These are phyloP conservation scores for Alauda arvensis DNA, from an alignment of 2,797 vertebrate genomes.

Conservation along the genomic window DNA sequence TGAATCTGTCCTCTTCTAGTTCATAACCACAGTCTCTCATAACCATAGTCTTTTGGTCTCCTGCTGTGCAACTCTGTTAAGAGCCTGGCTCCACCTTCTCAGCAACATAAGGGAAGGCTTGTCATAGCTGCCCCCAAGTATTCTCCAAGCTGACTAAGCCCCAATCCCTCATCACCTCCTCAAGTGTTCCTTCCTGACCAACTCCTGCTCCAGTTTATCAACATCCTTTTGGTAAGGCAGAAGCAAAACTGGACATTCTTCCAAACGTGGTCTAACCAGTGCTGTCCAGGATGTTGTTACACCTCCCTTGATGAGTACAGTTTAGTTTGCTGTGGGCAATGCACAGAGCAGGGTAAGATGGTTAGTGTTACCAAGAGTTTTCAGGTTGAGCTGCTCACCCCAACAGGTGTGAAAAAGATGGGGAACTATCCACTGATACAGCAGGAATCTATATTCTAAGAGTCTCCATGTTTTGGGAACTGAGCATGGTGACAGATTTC, in stretches of 20 bases:
- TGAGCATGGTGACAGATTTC: not conserved
- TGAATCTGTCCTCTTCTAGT: not conserved
- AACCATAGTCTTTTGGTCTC: not conserved
- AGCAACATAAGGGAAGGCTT: not conserved
- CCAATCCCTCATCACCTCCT: not conserved
- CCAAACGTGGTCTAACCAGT: not conserved
- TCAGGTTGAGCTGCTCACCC: not conserved
- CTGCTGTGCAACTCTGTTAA: not conserved
- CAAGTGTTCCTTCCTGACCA: not conserved
- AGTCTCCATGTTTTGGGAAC: not conserved
- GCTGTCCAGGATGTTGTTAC: not conserved
- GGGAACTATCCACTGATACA: not conserved
- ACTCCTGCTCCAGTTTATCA: not conserved
- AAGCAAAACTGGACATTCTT: not conserved
- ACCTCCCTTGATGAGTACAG: not conserved
- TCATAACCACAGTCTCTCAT: not conserved
- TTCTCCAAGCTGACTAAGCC: not conserved
- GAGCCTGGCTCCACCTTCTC: not conserved
- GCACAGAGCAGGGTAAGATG: not conserved
- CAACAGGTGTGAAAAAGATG: not conserved
- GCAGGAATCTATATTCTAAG: not conserved
- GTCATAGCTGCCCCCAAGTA: not conserved
- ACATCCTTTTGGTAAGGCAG: not conserved
- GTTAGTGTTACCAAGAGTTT: not conserved
- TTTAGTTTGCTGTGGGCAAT: not conserved